A percentile compares a stretch with the other conserved stretches of the same genome.
phyloP scores from a whole-genome alignment of 2,888 invertebrate species.

The Petrolisthes cinctipes region DNA sequence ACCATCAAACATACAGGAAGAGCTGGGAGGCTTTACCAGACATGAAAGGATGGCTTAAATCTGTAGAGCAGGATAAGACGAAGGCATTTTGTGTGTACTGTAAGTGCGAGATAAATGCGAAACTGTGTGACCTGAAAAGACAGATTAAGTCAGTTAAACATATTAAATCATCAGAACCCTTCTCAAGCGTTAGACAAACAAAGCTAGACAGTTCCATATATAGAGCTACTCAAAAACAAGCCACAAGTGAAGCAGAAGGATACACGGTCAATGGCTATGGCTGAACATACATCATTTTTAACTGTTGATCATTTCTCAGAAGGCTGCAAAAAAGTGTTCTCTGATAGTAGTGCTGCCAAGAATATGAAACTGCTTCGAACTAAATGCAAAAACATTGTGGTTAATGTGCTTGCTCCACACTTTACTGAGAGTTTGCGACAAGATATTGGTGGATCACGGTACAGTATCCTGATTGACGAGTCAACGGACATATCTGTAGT shows the following conservation, averaged over 20 bases:
- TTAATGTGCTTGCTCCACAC: not conserved
- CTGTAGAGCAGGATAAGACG: not conserved
- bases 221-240: not conserved
- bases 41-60: not conserved
- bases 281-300: not conserved
- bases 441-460: conserved; percentile 12
- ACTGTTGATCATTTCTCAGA: not conserved
- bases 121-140: not conserved
- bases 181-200: not conserved
- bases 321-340: not conserved
- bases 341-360: not conserved
- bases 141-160: not conserved
- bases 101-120: not conserved
- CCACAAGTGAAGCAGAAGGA: not conserved
- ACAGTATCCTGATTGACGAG: conserved; percentile 16
- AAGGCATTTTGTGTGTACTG: not conserved
- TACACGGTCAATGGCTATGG: not conserved
- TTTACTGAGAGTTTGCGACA: not conserved
- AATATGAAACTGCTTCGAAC: not conserved
- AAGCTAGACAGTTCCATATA: not conserved
- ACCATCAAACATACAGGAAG: not conserved
- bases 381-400: not conserved
- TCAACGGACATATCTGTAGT: conserved; percentile 16
- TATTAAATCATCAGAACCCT: not conserved
- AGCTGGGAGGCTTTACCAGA: not conserved